Conservation (phyloP, 2,113 vertebrate genomes). For the Tachuris rubrigastra region DNA sequence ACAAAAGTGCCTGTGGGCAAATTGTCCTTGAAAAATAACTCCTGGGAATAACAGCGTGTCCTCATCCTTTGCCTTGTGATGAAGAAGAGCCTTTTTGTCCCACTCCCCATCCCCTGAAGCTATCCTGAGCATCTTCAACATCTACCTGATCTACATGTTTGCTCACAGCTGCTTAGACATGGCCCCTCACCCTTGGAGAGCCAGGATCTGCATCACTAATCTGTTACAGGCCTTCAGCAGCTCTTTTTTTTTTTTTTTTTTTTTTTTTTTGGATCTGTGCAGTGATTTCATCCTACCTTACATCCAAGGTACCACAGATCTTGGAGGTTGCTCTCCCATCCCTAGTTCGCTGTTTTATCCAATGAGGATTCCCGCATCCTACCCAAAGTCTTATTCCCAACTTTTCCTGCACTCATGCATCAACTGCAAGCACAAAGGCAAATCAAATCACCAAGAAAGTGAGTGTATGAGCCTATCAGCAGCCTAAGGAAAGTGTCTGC, state of each 20-base stretch:
- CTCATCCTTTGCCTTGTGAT: neutral
- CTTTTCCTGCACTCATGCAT: neutral
- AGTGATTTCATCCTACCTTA: neutral
- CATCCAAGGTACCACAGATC: neutral
- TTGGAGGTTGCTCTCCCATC: neutral
- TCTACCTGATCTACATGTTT: neutral
- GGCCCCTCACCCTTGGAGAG: neutral
- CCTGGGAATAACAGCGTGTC: neutral
- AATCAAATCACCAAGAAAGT: neutral
- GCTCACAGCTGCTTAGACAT: neutral
- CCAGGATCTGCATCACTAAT: neutral
- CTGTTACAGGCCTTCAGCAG: neutral
- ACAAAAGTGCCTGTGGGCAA: constrained; percentile 3
- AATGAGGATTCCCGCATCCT: neutral
- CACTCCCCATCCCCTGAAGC: neutral
- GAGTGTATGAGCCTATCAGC: neutral
- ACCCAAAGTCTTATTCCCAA: neutral
- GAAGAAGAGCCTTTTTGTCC: neutral
- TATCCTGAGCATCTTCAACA: neutral
- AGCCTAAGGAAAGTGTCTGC: neutral
- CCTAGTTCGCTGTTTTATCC: neutral
- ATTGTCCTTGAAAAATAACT: constrained; percentile 44
- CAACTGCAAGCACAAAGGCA: neutral
- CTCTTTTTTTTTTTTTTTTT: fast-evolving
- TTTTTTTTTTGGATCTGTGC: neutral